Percentiles rank a stretch among this genome's conserved stretches.
Evolutionary conservation across 1,140 invertebrate genomes (phyloP).

Genomic region (Protaetia brevitarsis): DNA sequence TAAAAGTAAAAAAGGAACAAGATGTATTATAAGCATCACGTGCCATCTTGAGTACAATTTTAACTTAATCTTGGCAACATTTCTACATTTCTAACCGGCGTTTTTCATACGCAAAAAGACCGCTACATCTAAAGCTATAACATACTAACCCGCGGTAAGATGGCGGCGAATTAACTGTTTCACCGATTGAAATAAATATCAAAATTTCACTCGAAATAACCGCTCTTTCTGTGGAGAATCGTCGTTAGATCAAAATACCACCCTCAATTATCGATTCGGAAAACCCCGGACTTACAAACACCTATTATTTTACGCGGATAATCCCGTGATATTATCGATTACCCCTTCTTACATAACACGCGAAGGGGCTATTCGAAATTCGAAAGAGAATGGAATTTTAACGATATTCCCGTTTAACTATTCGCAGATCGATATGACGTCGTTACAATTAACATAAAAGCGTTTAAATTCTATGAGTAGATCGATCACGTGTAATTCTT

Average conservation of each 20-base stretch:
- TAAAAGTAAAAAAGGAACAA: neutral
- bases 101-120: neutral
- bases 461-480: too few relatives aligned
- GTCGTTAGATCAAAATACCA: neutral
- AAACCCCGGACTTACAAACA: neutral
- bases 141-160: neutral
- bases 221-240: too few relatives aligned
- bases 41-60: constrained; percentile 15
- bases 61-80: constrained; percentile 25
- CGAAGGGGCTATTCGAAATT: neutral
- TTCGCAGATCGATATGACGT: too few relatives aligned
- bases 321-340: constrained; percentile 14
- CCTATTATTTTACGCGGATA: neutral
- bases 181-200: too few relatives aligned
- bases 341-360: constrained; percentile 22
- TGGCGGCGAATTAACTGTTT: constrained; percentile 3
- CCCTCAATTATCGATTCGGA: neutral
- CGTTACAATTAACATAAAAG: too few relatives aligned
- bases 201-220: too few relatives aligned
- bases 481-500: too few relatives aligned
- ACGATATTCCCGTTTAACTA: too few relatives aligned
- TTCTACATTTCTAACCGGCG: neutral
- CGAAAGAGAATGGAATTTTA: neutral
- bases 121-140: neutral
- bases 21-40: neutral